Evolutionary conservation across 2,888 invertebrate genomes (phyloP).

Genomic region (Thyatira batis): DNA sequence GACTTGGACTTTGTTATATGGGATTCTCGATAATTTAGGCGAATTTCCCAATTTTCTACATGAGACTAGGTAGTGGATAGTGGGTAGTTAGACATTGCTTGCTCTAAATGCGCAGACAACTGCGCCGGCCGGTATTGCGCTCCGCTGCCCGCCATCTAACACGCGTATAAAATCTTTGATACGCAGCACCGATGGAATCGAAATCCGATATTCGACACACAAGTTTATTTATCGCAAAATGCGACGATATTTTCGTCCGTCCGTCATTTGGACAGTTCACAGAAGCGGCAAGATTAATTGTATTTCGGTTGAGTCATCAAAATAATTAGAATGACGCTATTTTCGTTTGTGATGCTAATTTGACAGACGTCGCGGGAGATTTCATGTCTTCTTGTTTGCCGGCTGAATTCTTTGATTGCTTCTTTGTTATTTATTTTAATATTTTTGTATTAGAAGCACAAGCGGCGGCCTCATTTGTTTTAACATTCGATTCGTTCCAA

Average conservation of each 20-base stretch:
- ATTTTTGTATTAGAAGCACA: constrained; percentile 36
- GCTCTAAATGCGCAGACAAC: constrained; percentile 3
- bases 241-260: constrained; percentile 81
- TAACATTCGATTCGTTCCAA: constrained; percentile 25
- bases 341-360: constrained; percentile 81
- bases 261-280: constrained; percentile 81
- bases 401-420: constrained; percentile 69
- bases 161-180: constrained; percentile 76
- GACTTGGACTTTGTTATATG: no score
- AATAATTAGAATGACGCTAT: constrained; percentile 83
- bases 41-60: background rate
- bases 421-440: constrained; percentile 63
- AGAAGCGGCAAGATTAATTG: constrained; percentile 82
- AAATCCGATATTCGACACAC: constrained; percentile 77
- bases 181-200: constrained; percentile 81
- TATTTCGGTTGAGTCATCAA: constrained; percentile 82
- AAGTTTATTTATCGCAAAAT: constrained; percentile 80
- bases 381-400: constrained; percentile 69
- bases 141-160: constrained; percentile 57
- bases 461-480: constrained; percentile 36
- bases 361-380: constrained; percentile 82
- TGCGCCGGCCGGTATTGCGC: constrained; percentile 56
- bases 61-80: background rate
- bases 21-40: background rate
- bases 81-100: background rate